Percentiles rank a stretch among this genome's conserved stretches.
These are phyloP conservation scores for Stenotaenia linearis DNA, from an alignment of 2,888 invertebrate genomes.

Conservation along the genomic window DNA sequence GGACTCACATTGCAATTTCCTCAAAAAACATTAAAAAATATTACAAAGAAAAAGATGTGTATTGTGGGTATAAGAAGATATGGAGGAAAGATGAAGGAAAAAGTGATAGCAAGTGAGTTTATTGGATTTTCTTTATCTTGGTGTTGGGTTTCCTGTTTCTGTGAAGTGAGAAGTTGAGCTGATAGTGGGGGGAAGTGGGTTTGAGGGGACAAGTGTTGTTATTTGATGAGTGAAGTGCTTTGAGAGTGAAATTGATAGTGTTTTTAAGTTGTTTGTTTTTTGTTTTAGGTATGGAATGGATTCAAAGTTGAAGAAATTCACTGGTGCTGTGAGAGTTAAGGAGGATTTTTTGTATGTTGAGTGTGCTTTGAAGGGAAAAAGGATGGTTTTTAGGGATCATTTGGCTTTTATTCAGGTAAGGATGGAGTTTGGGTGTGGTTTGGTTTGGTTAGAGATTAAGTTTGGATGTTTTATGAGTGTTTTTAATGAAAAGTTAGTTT, in stretches of 20 bases:
- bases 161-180: too few relatives aligned
- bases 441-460: neutral
- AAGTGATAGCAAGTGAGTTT: slow-evolving; percentile 2
- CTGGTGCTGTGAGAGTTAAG: neutral
- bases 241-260: too few relatives aligned
- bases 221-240: too few relatives aligned
- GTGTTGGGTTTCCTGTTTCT: neutral
- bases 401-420: slow-evolving; percentile 21
- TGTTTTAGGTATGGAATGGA: slow-evolving; percentile 6
- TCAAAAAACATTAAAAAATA: neutral
- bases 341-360: slow-evolving; percentile 29
- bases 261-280: neutral
- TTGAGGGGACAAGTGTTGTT: too few relatives aligned
- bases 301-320: neutral
- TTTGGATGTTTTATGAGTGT: too few relatives aligned
- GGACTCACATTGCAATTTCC: slow-evolving; percentile 24
- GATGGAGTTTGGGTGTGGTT: neutral
- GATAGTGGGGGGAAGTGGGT: too few relatives aligned
- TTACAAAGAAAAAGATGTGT: neutral
- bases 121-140: neutral
- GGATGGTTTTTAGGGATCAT: neutral
- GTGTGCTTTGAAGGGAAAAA: neutral
- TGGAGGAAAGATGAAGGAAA: slow-evolving; percentile 27
- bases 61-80: slow-evolving; percentile 29
- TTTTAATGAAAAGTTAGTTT: too few relatives aligned